Percentiles rank a stretch among this genome's conserved stretches.
Evolutionary conservation across 2,113 vertebrate genomes (phyloP).

Genomic region (Chaetodon trifascialis): DNA sequence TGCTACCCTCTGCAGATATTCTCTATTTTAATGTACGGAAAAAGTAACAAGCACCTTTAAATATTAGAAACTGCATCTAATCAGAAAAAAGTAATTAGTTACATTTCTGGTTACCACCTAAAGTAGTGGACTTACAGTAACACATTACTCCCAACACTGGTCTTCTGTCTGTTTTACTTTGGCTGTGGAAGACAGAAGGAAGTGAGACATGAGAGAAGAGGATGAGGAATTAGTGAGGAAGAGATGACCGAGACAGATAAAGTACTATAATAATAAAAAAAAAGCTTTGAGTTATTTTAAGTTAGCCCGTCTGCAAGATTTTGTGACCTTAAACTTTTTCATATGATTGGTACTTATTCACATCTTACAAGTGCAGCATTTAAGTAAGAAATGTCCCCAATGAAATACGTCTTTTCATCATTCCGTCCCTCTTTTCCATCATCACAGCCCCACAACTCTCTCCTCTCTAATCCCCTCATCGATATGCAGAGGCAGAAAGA

Average conservation of each 20-base stretch:
- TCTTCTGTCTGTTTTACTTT: not conserved
- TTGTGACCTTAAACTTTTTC: not conserved
- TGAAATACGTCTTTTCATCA: not conserved
- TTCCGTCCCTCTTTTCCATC: not conserved
- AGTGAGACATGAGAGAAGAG: not conserved
- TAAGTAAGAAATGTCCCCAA: not conserved
- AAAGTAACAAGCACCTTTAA: too few relatives aligned
- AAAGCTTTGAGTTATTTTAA: not conserved
- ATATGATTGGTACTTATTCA: not conserved
- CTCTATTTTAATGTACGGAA: too few relatives aligned
- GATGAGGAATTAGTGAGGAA: not conserved
- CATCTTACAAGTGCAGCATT: not conserved
- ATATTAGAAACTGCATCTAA: too few relatives aligned
- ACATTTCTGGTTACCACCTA: too few relatives aligned
- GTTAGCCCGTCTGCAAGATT: not conserved
- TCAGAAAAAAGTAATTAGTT: too few relatives aligned
- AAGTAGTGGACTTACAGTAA: too few relatives aligned
- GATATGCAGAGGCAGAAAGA: not conserved
- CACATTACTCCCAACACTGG: too few relatives aligned
- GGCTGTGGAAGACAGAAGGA: not conserved
- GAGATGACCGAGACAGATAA: not conserved
- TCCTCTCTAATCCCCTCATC: constrained; percentile 14
- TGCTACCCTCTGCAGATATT: too few relatives aligned
- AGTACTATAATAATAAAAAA: too few relatives aligned
- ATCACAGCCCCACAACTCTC: not conserved